These are phyloP conservation scores for Zeus faber DNA, from an alignment of 2,113 vertebrate species.

Conservation along the genomic window DNA sequence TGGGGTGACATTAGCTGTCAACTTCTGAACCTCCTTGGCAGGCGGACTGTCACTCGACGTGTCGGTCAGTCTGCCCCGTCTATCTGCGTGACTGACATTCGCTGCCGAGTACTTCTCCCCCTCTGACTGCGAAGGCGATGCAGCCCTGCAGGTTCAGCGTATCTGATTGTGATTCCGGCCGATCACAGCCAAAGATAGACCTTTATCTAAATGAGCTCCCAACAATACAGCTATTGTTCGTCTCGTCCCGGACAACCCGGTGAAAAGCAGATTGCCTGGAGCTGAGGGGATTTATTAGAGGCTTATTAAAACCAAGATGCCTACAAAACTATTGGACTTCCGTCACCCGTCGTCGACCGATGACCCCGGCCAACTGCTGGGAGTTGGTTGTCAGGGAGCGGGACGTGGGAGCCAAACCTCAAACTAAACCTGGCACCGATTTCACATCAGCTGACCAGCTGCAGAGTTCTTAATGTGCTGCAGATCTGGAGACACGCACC, in stretches of 20 bases:
- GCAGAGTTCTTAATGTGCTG: slow-evolving; percentile 41
- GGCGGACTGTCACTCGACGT: slow-evolving; percentile 33
- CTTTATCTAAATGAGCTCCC: slow-evolving; percentile 68
- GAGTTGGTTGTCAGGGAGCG: slow-evolving; percentile 43
- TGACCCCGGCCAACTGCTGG: slow-evolving; percentile 35
- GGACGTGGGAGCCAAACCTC: slow-evolving; percentile 21
- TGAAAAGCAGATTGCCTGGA: slow-evolving; percentile 43
- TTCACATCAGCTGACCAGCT: slow-evolving; percentile 43
- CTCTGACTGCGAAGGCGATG: slow-evolving; percentile 26
- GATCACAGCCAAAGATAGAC: slow-evolving; percentile 57
- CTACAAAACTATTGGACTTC: slow-evolving; percentile 34
- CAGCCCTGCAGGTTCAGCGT: slow-evolving; percentile 48
- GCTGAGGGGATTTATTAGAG: slow-evolving; percentile 49
- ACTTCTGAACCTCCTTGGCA: slow-evolving; percentile 21
- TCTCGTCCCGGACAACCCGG: slow-evolving; percentile 29
- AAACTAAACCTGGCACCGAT: slow-evolving; percentile 45
- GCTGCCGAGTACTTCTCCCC: slow-evolving; percentile 46
- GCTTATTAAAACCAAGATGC: slow-evolving; percentile 33
- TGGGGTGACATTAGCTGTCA: slow-evolving; percentile 59
- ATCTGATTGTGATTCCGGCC: slow-evolving; percentile 49
- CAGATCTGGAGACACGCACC: slow-evolving; percentile 38
- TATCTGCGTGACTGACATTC: slow-evolving; percentile 45
- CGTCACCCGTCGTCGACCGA: slow-evolving; percentile 36
- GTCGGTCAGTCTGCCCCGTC: slow-evolving; percentile 30
- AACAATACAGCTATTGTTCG: slow-evolving; percentile 62